These are phyloP conservation scores for Nephrotoma guestfalica DNA, from an alignment of 2,888 invertebrate species.

Conservation along the genomic window DNA sequence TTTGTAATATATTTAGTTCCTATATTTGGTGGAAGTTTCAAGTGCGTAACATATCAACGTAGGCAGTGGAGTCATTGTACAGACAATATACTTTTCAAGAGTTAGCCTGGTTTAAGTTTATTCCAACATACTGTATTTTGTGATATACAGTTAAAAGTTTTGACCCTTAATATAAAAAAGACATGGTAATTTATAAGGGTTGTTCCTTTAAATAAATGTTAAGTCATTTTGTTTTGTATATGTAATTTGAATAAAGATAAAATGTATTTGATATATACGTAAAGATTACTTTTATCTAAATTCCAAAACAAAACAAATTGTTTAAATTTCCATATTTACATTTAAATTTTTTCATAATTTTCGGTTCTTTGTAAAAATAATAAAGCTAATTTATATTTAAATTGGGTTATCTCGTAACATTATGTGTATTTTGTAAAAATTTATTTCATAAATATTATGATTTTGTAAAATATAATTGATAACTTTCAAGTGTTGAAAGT, in stretches of 20 bases:
- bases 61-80: background rate
- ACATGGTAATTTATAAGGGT: background rate
- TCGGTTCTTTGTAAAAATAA: background rate
- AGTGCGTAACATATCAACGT: background rate
- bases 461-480: background rate
- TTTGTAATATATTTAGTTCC: background rate
- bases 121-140: background rate
- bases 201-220: background rate
- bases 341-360: background rate
- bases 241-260: background rate
- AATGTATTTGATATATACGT: background rate
- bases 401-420: background rate
- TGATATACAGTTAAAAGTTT: background rate
- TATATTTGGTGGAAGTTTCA: background rate
- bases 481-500: background rate
- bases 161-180: background rate
- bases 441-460: background rate
- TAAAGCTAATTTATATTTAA: background rate
- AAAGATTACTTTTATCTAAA: background rate
- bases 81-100: background rate
- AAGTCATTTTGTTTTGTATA: background rate
- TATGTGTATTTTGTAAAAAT: background rate
- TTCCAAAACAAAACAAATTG: background rate
- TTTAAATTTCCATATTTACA: background rate
- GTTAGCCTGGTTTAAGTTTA: background rate